Percentiles rank a stretch among this genome's conserved stretches.
phyloP scores from a whole-genome alignment of 2,888 invertebrate genomes.

The Nasonia oneida region DNA sequence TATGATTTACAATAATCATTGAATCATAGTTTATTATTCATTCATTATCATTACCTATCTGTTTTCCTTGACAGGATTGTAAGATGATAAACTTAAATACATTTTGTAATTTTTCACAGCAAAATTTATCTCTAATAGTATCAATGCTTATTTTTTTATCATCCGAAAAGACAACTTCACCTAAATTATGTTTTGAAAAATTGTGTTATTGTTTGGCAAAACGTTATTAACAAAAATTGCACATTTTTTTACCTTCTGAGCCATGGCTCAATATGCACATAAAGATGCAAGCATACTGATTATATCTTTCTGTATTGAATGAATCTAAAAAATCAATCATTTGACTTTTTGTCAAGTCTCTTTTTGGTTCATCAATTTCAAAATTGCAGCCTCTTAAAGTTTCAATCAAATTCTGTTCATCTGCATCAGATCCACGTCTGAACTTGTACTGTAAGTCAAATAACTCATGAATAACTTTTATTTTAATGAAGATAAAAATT shows the following conservation, averaged over 20 bases:
- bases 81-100: constrained; percentile 59
- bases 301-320: constrained; percentile 27
- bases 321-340: constrained; percentile 46
- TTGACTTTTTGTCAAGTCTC: constrained; percentile 26
- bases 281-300: constrained; percentile 53
- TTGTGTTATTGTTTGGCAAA: not conserved
- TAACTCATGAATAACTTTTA: not conserved
- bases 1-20: not conserved
- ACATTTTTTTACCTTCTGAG: constrained; percentile 43
- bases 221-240: not conserved
- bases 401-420: constrained; percentile 41
- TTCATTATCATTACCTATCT: constrained; percentile 46
- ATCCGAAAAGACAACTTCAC: constrained; percentile 49
- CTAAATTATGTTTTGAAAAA: constrained; percentile 25
- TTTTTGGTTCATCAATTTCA: constrained; percentile 14
- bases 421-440: constrained; percentile 47
- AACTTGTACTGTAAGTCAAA: constrained; percentile 16
- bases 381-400: constrained; percentile 54
- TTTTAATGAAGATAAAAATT: not conserved
- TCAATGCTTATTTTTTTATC: constrained; percentile 30
- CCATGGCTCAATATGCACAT: constrained; percentile 59
- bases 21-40: not conserved
- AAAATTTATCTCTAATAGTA: constrained; percentile 50
- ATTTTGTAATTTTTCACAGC: constrained; percentile 50
- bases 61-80: constrained; percentile 56